Evolutionary conservation across 2,113 vertebrate genomes (phyloP).

Genomic region (Oncorhynchus keta): DNA sequence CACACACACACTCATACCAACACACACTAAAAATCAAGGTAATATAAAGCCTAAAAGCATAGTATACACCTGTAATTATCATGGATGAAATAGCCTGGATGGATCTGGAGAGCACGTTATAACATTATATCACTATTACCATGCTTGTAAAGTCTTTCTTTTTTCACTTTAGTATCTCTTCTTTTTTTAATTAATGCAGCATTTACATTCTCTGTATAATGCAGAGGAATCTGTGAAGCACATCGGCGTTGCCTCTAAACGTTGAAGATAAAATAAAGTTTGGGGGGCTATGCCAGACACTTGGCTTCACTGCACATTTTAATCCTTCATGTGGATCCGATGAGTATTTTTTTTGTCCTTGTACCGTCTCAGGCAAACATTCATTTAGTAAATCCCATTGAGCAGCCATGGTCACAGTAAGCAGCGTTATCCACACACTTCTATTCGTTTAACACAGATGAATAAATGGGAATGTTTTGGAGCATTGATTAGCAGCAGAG

Average conservation of each 20-base stretch:
- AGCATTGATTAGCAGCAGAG: slow-evolving; percentile 94
- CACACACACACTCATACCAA: neutral
- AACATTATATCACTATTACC: slow-evolving; percentile 13
- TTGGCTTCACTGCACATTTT: slow-evolving; percentile 61
- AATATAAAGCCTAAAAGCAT: neutral
- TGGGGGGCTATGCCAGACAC: slow-evolving; percentile 53
- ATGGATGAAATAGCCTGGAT: no score
- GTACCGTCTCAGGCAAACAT: slow-evolving; percentile 88
- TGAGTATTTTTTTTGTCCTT: slow-evolving; percentile 87
- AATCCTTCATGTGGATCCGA: slow-evolving; percentile 74
- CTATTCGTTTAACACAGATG: slow-evolving; percentile 98
- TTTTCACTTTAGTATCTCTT: slow-evolving; percentile 38
- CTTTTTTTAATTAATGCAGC: slow-evolving; percentile 1
- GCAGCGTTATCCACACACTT: slow-evolving; percentile 90
- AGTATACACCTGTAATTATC: neutral
- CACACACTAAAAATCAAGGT: neutral
- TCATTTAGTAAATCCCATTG: slow-evolving; percentile 96
- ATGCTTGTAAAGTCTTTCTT: slow-evolving; percentile 16
- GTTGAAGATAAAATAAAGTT: slow-evolving; percentile 69
- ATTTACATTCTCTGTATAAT: slow-evolving; percentile 11
- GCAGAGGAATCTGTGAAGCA: slow-evolving; percentile 32
- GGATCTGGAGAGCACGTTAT: neutral
- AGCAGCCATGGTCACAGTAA: slow-evolving; percentile 92
- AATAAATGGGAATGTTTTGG: slow-evolving; percentile 98
- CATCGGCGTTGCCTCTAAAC: slow-evolving; percentile 30